These are phyloP conservation scores for Trichacis sp. DNA, from an alignment of 2,888 invertebrate genomes.

Conservation along the genomic window DNA sequence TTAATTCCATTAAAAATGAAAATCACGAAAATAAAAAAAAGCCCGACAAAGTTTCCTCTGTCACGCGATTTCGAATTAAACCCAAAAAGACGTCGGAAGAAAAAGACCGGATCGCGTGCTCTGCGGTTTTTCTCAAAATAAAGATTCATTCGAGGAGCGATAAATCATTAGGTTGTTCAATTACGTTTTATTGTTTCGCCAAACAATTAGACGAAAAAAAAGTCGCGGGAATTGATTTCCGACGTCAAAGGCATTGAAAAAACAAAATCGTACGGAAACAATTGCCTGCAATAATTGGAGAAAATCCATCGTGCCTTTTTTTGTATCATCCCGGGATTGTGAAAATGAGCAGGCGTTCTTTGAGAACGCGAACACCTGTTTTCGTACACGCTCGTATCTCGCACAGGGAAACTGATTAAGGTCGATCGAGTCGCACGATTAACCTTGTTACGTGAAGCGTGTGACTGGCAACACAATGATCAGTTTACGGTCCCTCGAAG, in stretches of 20 bases:
- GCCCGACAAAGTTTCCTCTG: too few relatives aligned
- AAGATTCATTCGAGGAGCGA: background rate
- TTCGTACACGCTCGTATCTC: constrained; percentile 30
- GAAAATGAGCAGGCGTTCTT: constrained; percentile 15
- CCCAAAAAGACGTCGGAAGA: background rate
- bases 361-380: constrained; percentile 37
- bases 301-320: constrained; percentile 8
- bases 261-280: background rate
- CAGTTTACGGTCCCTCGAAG: constrained; percentile 17
- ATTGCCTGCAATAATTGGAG: background rate
- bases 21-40: too few relatives aligned
- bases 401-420: constrained; percentile 25
- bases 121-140: background rate
- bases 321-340: constrained; percentile 30
- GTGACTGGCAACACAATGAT: constrained; percentile 19
- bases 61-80: too few relatives aligned
- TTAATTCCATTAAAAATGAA: too few relatives aligned
- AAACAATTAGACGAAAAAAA: background rate
- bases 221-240: background rate
- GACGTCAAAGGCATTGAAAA: background rate
- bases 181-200: too few relatives aligned
- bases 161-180: background rate
- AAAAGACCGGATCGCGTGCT: background rate
- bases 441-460: constrained; percentile 25
- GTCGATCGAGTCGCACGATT: constrained; percentile 28